These are phyloP conservation scores for Philereme transversata DNA, from an alignment of 2,888 invertebrate genomes.

Conservation along the genomic window DNA sequence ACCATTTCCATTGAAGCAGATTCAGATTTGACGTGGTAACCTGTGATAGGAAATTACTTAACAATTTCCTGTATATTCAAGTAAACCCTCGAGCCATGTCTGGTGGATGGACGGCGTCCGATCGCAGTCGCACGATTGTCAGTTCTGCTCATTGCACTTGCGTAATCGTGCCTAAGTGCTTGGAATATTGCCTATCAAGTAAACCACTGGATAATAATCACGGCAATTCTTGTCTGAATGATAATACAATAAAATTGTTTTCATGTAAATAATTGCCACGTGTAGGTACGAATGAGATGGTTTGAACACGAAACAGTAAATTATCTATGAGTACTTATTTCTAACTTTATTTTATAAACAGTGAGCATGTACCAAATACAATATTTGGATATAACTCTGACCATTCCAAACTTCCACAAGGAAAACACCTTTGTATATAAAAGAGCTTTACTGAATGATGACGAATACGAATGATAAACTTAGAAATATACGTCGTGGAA, in stretches of 20 bases:
- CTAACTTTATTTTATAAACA: too few relatives aligned
- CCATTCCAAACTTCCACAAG: too few relatives aligned
- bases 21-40: background rate
- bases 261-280: background rate
- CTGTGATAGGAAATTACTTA: constrained; percentile 15
- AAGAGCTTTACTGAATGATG: background rate
- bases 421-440: background rate
- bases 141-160: constrained; percentile 70
- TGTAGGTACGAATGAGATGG: background rate
- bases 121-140: constrained; percentile 55
- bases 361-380: too few relatives aligned
- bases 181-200: constrained; percentile 33
- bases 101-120: constrained; percentile 51
- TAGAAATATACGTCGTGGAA: constrained; percentile 27
- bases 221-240: constrained; percentile 11
- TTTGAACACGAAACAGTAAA: too few relatives aligned
- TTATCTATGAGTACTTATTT: too few relatives aligned
- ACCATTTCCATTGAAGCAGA: background rate
- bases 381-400: too few relatives aligned
- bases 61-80: constrained; percentile 39
- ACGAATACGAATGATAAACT: background rate
- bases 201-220: constrained; percentile 22
- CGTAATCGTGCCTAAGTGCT: constrained; percentile 49
- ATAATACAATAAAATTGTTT: constrained; percentile 9
- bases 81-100: constrained; percentile 44